Conservation (phyloP, 2,113 vertebrate genomes). For the Pterocles orientalis region DNA sequence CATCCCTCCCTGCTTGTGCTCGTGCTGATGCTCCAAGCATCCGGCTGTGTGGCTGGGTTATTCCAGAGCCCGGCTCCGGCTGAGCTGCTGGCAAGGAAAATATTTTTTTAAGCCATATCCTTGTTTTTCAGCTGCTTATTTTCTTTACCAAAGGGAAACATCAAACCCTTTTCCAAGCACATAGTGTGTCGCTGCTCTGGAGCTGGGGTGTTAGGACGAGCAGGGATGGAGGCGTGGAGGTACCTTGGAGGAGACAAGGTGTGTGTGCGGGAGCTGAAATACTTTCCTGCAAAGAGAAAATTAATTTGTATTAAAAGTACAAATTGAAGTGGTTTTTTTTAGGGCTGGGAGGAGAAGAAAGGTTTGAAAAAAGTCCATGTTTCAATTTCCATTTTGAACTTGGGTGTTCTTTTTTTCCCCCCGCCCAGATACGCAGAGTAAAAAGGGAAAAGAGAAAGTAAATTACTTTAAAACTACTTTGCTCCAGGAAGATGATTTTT, state of each 20-base stretch:
- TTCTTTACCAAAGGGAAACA: neutral
- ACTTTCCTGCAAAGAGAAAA: neutral
- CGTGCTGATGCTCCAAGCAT: neutral
- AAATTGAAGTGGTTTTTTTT: neutral
- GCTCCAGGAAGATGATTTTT: conserved; percentile 2
- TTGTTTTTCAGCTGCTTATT: neutral
- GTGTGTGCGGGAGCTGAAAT: rapidly evolving
- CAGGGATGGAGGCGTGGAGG: neutral
- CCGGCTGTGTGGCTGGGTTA: neutral
- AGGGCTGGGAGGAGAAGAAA: neutral
- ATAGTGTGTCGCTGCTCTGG: neutral
- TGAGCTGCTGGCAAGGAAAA: too few species aligned
- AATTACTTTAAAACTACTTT: neutral
- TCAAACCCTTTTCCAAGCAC: neutral
- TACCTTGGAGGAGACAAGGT: neutral
- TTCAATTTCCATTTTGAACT: neutral
- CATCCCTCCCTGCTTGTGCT: neutral
- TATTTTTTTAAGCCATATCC: neutral
- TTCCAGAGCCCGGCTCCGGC: too few species aligned
- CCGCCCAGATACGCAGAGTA: neutral
- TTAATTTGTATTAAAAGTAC: neutral
- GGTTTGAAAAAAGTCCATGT: neutral
- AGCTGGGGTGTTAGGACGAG: neutral
- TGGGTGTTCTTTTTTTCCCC: rapidly evolving
- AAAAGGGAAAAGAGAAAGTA: neutral